Percentiles rank a stretch among this genome's conserved stretches.
phyloP scores from a whole-genome alignment of 2,797 vertebrate genomes.

The Leptatherina wallacei region DNA sequence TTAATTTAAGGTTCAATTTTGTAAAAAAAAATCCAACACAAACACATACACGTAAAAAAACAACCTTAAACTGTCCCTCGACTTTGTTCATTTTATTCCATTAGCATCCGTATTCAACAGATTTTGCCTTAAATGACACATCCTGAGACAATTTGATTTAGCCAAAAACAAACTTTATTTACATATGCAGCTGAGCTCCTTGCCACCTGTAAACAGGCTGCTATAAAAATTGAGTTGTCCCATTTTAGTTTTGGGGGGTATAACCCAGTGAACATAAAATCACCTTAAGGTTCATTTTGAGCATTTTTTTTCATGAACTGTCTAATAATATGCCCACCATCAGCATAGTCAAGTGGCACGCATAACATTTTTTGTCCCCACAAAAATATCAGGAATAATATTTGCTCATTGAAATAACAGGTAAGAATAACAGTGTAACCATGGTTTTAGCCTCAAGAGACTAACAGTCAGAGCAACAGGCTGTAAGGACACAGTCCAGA shows the following conservation, averaged over 20 bases:
- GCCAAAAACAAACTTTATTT: neutral
- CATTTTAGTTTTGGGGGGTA: neutral
- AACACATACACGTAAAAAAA: no score
- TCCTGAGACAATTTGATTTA: neutral
- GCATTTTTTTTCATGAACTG: conserved; percentile 18
- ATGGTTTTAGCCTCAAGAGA: conserved; percentile 56
- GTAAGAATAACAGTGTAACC: conserved; percentile 72
- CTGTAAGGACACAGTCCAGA: conserved; percentile 69
- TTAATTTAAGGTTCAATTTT: no score
- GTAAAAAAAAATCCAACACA: no score
- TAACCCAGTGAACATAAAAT: neutral
- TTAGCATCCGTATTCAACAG: neutral
- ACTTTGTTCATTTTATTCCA: neutral
- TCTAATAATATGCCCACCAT: conserved; percentile 24
- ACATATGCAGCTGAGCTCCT: neutral
- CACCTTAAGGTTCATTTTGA: conserved; percentile 16
- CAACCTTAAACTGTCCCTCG: neutral
- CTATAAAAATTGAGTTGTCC: neutral
- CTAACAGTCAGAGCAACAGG: conserved; percentile 49
- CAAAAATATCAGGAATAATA: conserved; percentile 59
- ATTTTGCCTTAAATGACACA: neutral
- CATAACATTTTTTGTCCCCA: conserved; percentile 43
- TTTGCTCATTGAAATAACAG: conserved; percentile 71
- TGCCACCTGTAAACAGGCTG: neutral
- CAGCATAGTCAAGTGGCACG: conserved; percentile 19